A percentile compares a stretch with the other conserved stretches of the same genome.
phyloP scores from a whole-genome alignment of 2,113 vertebrate genomes.

The Barnardius zonarius region DNA sequence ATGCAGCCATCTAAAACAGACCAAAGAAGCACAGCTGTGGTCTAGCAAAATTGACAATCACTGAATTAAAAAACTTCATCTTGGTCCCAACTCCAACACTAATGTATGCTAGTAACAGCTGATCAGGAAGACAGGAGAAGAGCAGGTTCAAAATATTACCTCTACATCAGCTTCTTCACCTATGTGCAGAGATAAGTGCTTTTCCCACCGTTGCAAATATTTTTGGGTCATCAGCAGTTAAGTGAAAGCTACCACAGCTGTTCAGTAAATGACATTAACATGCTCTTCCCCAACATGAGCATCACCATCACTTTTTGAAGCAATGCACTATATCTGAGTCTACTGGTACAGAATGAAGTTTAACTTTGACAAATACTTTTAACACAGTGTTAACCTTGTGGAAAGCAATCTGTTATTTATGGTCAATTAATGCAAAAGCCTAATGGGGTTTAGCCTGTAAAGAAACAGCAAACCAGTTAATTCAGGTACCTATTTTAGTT shows the following conservation, averaged over 20 bases:
- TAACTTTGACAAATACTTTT: not conserved
- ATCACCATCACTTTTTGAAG: not conserved
- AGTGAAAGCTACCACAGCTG: not conserved
- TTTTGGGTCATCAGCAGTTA: not conserved
- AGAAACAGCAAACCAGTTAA: not conserved
- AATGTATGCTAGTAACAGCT: not conserved
- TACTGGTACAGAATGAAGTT: not conserved
- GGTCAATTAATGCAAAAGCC: not conserved
- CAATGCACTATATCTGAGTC: not conserved
- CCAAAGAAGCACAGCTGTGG: not conserved
- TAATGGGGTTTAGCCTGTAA: not conserved
- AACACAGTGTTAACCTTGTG: accelerated
- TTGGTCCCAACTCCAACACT: not conserved
- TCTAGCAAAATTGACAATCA: not conserved
- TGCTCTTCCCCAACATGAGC: not conserved
- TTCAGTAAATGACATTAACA: not conserved
- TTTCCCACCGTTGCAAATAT: not conserved
- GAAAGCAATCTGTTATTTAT: not conserved
- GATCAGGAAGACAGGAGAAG: not conserved
- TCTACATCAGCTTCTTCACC: not conserved
- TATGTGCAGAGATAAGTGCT: not conserved
- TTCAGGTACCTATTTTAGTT: not conserved
- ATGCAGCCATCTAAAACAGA: not conserved
- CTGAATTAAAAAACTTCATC: not conserved
- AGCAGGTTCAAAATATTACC: not conserved